A percentile compares a stretch with the other conserved stretches of the same genome.
phyloP scores from a whole-genome alignment of 2,797 vertebrate genomes.

The Hyperoplus lanceolatus region DNA sequence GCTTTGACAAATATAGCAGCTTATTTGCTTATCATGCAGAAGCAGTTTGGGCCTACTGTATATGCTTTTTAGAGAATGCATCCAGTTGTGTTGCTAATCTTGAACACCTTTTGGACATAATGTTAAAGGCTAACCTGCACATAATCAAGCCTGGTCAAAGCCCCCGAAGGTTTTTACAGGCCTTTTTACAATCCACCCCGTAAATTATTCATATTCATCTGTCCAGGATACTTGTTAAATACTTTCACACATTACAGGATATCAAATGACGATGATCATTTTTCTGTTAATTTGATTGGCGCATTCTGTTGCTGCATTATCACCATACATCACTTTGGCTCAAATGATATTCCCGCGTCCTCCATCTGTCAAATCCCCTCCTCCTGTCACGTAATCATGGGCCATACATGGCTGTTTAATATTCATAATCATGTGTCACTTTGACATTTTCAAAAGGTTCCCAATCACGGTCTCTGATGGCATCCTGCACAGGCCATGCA shows the following conservation, averaged over 20 bases:
- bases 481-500: conserved; percentile 81
- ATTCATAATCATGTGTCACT: conserved; percentile 88
- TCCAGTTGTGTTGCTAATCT: neutral
- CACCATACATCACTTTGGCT: conserved; percentile 30
- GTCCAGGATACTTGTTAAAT: conserved; percentile 18
- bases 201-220: neutral
- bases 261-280: conserved; percentile 29
- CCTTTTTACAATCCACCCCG: conserved; percentile 32
- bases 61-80: conserved; percentile 12
- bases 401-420: conserved; percentile 83
- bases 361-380: conserved; percentile 70
- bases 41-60: neutral
- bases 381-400: conserved; percentile 81
- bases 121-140: neutral
- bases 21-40: neutral
- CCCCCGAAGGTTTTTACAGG: neutral
- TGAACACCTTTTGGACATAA: neutral
- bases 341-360: conserved; percentile 47
- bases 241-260: conserved; percentile 21
- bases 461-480: conserved; percentile 84
- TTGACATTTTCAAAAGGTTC: conserved; percentile 89
- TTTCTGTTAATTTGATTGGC: conserved; percentile 40
- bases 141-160: neutral
- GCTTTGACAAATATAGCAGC: neutral
- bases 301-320: conserved; percentile 14